phyloP scores from a whole-genome alignment of 2,888 invertebrate species.

The Eustalomyia histrio region DNA sequence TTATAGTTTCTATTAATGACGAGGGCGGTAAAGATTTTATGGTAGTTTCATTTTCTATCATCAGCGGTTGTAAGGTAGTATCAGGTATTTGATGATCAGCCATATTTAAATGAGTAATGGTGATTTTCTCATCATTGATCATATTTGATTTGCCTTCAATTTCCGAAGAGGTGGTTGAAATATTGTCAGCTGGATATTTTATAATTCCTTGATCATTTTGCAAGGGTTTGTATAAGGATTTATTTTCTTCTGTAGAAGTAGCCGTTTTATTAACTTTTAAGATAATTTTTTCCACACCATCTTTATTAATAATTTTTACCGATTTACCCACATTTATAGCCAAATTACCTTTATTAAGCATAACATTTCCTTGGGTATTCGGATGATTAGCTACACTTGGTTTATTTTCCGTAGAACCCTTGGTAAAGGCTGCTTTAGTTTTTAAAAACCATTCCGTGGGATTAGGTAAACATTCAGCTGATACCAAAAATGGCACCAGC shows the following conservation, averaged over 20 bases:
- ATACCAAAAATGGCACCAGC: conserved; percentile 78
- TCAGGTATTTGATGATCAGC: neutral
- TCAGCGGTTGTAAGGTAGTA: neutral
- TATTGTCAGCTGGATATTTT: neutral
- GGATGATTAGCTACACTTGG: conserved; percentile 44
- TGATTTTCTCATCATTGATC: conserved; percentile 15
- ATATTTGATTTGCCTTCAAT: neutral
- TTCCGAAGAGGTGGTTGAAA: neutral
- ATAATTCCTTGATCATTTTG: neutral
- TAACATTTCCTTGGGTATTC: conserved; percentile 33
- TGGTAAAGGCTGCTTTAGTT: conserved; percentile 74
- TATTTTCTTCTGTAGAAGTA: conserved; percentile 21
- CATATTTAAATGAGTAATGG: conserved; percentile 33
- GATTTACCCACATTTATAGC: conserved; percentile 69
- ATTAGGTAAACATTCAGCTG: conserved; percentile 77
- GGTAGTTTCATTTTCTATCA: conserved; percentile 39
- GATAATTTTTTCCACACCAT: conserved; percentile 73
- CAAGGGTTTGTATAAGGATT: conserved; percentile 10
- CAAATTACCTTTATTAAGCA: conserved; percentile 55
- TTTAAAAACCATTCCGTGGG: conserved; percentile 78
- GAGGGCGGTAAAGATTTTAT: conserved; percentile 36
- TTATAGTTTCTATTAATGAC: conserved; percentile 61
- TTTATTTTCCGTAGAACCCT: conserved; percentile 52
- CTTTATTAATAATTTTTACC: conserved; percentile 73
- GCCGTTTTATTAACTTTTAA: conserved; percentile 71